Evolutionary conservation across 2,797 vertebrate genomes (phyloP), one percentile per base, ranked within the genome.

Genomic region (Acipenser transmontanus): DNA sequence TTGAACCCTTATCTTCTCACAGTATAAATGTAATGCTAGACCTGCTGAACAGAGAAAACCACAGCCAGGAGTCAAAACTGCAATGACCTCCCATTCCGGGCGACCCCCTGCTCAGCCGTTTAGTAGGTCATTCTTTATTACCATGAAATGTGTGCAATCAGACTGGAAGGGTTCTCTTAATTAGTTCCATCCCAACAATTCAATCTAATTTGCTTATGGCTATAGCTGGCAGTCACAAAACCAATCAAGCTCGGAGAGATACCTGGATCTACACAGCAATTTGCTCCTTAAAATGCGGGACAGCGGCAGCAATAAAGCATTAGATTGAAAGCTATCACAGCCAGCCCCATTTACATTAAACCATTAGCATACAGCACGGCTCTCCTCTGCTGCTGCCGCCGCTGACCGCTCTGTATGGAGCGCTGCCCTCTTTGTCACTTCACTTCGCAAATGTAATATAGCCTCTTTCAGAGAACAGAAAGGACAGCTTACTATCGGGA

Each of bases 131-230:
- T 52, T 64, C 34, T 61, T n/a, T 51, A 14, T 6, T 57, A 20
- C 48, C 61, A 12, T 34, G 65, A 64, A 65, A 61, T 64, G 56
- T 49, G 60, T 10, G 47, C 56, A 51, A 17, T 59, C 62, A 51
- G 54, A 65, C 14, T 61, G 20, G 49, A 17, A 59, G 63, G 14
- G 12, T 47, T 13, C 12, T 20, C 8, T 49, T 65, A 64, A 69
- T 65, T 69, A 69, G 63, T 69, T 65, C 34, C 63, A 17, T 64
- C 64, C 59, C 56, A 69, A 65, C 49, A 69, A 64, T 65, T 51
- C 56, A 60, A 63, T 69, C 63, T 63, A 51, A 62, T 52, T 49
- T 60, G 14, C 57, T 65, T 17, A 5, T 12, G 13, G 57, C 57
- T 12, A 34, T 49, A 65, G 17, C 47, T 13, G 34, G 47, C 50